Base-by-base conservation (phyloP, 1,140 invertebrate species). In the Leptinotarsa texana region DNA sequence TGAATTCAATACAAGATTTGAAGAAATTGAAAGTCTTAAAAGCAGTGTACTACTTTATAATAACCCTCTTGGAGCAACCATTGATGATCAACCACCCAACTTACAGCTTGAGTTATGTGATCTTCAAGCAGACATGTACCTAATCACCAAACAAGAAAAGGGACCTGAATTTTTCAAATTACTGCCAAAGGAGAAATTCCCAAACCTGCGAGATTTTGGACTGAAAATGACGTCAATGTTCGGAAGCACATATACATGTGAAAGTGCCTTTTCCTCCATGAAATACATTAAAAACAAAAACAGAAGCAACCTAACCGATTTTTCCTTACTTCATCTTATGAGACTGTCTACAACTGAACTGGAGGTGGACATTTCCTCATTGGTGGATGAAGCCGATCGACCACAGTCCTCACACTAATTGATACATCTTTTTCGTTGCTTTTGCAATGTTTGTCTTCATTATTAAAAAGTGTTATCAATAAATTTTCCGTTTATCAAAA, bases 141-240 rank as follows among this genome's bases (percentile, higher is more conserved):
- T 67, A 67, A 67, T 33, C 27, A 33, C 27, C 27, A 33, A 33
- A 33, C 27, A 33, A 33, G 27, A 33, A 33, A 71, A 71, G 57
- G 49, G 15, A 42, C 47, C n/a, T 71, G 69, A 71, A 42, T 71
- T 57, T 71, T 57, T 62, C 33, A 57, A 71, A 62, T 57, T 57
- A n/a, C 47, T 18, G 15, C 17, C 48, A 18, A 62, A 71, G 33
- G n/a, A 71, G n/a, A 71, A 57, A 71, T 71, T 57, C 69, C 69
- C 69, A 71, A 57, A 33, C 27, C 27, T 33, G 69, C 47, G 69
- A 22, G n/a, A 71, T 57, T 71, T 71, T 71, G 27, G 49, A 51
- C n/a, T 57, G n/a, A 71, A 71, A 71, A 71, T 71, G 69, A 57
- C 69, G 18, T 71, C 57, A 71, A 71, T 71, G 47, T 71, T 71